Percentiles rank a stretch among this genome's conserved stretches.
Conservation (phyloP, 2,113 vertebrate genomes). For the Chiloscyllium plagiosum region DNA sequence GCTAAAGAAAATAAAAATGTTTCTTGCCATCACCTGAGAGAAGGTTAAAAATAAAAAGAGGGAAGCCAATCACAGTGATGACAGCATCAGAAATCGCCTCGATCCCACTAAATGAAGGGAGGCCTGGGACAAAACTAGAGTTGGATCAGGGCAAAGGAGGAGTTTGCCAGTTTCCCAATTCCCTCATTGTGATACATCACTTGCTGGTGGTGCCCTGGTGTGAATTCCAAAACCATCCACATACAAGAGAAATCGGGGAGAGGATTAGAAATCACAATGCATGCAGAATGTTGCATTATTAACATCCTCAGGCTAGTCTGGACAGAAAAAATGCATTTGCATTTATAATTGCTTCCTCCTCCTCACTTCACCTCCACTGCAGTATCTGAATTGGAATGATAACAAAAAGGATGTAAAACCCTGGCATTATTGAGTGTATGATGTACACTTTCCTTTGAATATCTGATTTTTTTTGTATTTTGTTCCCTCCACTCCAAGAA, state of each 20-base stretch:
- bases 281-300: neutral
- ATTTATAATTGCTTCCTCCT: neutral
- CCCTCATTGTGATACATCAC: neutral
- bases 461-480: neutral
- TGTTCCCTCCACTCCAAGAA: neutral
- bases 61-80: too few relatives aligned
- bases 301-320: neutral
- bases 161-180: neutral
- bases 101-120: neutral
- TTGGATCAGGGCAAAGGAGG: neutral
- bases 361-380: neutral
- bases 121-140: neutral
- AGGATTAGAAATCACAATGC: neutral
- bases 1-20: too few relatives aligned
- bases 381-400: too few relatives aligned
- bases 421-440: neutral
- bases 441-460: neutral
- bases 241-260: neutral
- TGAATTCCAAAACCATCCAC: neutral
- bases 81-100: neutral
- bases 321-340: neutral
- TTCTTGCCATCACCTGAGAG: too few relatives aligned
- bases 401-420: neutral
- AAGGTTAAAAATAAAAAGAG: too few relatives aligned
- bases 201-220: neutral